Percentiles rank a stretch among this genome's conserved stretches.
Conservation (phyloP, 2,888 invertebrate genomes). For the Pteria penguin region DNA sequence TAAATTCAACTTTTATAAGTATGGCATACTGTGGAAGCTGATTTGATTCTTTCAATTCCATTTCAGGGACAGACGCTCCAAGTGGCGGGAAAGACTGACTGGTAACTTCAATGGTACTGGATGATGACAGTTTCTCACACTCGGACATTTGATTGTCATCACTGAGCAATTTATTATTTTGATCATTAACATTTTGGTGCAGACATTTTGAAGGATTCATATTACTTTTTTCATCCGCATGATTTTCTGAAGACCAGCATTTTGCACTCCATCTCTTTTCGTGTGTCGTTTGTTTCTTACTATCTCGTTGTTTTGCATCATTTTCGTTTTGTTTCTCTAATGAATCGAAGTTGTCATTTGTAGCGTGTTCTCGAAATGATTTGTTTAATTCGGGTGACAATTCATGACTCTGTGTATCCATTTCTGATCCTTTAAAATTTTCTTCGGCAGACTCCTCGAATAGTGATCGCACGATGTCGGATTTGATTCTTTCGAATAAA, state of each 20-base stretch:
- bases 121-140: too few species aligned
- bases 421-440: neutral
- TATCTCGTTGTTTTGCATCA: neutral
- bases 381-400: neutral
- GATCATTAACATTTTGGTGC: neutral
- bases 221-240: neutral
- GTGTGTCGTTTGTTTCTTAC: neutral
- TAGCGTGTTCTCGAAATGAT: neutral
- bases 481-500: constrained; percentile 34
- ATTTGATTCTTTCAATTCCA: too few species aligned
- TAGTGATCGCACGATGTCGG: constrained; percentile 29
- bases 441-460: constrained; percentile 3
- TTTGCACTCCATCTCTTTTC: neutral
- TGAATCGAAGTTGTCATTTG: neutral
- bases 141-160: neutral
- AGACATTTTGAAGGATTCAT: neutral
- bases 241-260: neutral
- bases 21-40: too few species aligned
- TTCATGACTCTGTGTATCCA: neutral
- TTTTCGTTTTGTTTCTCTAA: neutral
- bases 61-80: neutral
- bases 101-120: neutral
- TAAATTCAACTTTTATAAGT: too few species aligned
- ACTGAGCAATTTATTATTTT: neutral
- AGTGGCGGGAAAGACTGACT: neutral